Conservation (phyloP, 2,797 vertebrate genomes). For the Acanthopagrus latus region DNA sequence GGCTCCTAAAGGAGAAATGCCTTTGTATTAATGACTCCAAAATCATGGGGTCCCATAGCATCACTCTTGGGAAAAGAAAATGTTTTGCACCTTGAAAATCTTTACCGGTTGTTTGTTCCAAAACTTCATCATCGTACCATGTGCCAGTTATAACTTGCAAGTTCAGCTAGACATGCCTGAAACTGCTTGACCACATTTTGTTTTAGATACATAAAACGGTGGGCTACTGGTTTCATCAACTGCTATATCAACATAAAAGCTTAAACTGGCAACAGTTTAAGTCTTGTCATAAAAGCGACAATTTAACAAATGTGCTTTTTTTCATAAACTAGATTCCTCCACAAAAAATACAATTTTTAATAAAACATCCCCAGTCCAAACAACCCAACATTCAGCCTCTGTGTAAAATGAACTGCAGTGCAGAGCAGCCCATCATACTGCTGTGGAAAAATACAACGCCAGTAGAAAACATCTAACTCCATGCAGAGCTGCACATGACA, state of each 20-base stretch:
- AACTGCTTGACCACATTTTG: neutral
- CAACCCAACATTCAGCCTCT: neutral
- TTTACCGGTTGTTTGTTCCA: too few relatives aligned
- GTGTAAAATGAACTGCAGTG: neutral
- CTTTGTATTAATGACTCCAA: too few relatives aligned
- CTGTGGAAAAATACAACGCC: constrained; percentile 1
- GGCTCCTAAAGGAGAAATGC: neutral
- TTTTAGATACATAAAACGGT: neutral
- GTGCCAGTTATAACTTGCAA: too few relatives aligned
- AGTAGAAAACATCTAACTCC: constrained; percentile 14
- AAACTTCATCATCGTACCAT: too few relatives aligned
- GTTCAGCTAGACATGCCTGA: too few relatives aligned
- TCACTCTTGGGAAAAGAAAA: too few relatives aligned
- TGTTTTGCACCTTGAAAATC: too few relatives aligned
- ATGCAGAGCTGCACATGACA: constrained; percentile 35
- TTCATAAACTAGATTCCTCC: neutral
- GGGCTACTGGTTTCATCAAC: neutral
- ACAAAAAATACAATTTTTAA: neutral
- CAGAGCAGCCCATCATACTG: neutral
- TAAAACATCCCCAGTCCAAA: neutral
- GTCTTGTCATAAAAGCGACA: neutral
- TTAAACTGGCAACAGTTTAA: neutral
- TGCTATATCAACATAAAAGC: neutral
- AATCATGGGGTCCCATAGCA: too few relatives aligned
- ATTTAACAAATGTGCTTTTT: constrained; percentile 5